phyloP scores from a whole-genome alignment of 2,797 vertebrate species.

The Argyrosomus regius region DNA sequence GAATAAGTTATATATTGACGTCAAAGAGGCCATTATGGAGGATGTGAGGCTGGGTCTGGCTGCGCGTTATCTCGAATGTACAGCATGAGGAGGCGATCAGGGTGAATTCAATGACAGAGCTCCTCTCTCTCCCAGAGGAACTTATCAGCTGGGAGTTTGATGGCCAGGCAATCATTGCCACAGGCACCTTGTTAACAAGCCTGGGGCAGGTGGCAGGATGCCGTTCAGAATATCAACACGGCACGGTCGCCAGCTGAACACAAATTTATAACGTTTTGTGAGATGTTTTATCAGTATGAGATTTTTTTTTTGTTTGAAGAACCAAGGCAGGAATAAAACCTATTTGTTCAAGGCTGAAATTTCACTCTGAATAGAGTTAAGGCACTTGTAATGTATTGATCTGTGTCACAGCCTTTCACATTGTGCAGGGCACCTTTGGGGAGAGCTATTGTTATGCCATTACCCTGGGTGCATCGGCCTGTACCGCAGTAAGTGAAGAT shows the following conservation, averaged over 20 bases:
- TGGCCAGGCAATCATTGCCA: constrained; percentile 81
- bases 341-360: constrained; percentile 22
- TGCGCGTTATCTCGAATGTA: constrained; percentile 72
- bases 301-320: constrained; percentile 31
- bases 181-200: constrained; percentile 82
- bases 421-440: constrained; percentile 38
- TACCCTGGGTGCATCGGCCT: constrained; percentile 43
- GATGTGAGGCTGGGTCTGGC: constrained; percentile 42
- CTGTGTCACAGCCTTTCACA: constrained; percentile 50
- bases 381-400: constrained; percentile 53
- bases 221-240: constrained; percentile 71
- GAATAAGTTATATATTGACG: constrained; percentile 55
- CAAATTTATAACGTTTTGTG: constrained; percentile 43
- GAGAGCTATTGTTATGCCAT: constrained; percentile 52
- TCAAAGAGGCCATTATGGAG: constrained; percentile 43
- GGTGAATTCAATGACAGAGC: constrained; percentile 76
- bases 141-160: constrained; percentile 80
- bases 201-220: constrained; percentile 72
- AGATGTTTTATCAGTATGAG: constrained; percentile 48
- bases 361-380: constrained; percentile 13
- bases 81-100: constrained; percentile 69
- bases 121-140: constrained; percentile 69
- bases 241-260: constrained; percentile 31
- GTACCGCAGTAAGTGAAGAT: constrained; percentile 58
- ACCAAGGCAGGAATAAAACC: background rate